These are phyloP conservation scores for Platyrinchus mystaceus DNA, from an alignment of 2,797 vertebrate genomes.

Conservation along the genomic window DNA sequence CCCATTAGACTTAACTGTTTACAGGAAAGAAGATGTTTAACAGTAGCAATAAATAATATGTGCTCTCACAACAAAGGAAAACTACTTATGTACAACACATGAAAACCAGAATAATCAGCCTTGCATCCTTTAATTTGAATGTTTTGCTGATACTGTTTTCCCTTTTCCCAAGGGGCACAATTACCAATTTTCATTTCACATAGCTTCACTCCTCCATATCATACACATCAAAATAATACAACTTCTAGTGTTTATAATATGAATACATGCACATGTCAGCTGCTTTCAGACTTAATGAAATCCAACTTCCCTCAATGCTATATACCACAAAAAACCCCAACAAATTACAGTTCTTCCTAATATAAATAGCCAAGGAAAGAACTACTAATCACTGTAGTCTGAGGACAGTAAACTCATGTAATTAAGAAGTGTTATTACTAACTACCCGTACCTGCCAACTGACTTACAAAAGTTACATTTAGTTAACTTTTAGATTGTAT, in stretches of 20 bases:
- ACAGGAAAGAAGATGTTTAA: not conserved
- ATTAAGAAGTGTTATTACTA: not conserved
- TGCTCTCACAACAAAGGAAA: not conserved
- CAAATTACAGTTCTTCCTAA: not conserved
- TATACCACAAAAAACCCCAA: not conserved
- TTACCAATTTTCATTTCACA: not conserved
- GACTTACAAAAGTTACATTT: not conserved
- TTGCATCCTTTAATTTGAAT: not conserved
- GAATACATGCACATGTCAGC: not conserved
- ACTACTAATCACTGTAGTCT: not conserved
- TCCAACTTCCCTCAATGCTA: not conserved
- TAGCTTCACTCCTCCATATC: not conserved
- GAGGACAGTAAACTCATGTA: not conserved
- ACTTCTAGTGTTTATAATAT: not conserved
- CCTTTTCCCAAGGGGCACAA: not conserved
- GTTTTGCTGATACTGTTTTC: not conserved
- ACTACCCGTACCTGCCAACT: not conserved
- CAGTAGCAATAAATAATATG: not conserved
- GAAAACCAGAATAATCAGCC: not conserved
- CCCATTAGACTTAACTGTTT: not conserved
- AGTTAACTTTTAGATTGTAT: not conserved
- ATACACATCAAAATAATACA: not conserved
- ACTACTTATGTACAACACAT: not conserved
- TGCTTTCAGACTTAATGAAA: constrained; percentile 64
- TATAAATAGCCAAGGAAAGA: constrained; percentile 62